Conservation (phyloP, 2,113 vertebrate species). For the Hoplias malabaricus region DNA sequence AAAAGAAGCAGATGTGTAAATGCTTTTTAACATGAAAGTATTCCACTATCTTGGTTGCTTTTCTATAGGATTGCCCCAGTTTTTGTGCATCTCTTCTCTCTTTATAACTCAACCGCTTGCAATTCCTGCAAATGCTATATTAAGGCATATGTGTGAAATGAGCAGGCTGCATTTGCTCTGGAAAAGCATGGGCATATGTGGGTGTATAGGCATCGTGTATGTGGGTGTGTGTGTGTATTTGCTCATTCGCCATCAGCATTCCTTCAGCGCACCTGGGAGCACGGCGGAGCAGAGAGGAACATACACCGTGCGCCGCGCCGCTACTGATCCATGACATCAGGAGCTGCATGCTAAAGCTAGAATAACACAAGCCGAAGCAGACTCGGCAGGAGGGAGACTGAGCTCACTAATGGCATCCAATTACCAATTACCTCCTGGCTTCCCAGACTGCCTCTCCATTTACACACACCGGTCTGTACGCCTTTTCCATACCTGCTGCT, state of each 20-base stretch:
- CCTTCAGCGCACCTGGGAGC: background rate
- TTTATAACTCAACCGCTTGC: background rate
- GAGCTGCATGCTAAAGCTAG: background rate
- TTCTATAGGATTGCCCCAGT: background rate
- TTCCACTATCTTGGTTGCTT: background rate
- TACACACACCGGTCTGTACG: background rate
- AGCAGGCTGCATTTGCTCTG: background rate
- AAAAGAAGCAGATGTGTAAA: background rate
- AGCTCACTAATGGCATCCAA: slow-evolving; percentile 9
- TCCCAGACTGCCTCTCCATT: background rate
- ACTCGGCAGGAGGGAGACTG: background rate
- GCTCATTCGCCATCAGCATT: background rate
- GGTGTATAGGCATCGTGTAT: background rate
- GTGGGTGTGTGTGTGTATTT: background rate
- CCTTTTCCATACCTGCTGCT: background rate
- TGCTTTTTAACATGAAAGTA: background rate
- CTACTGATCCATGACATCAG: slow-evolving; percentile 1
- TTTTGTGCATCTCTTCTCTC: background rate
- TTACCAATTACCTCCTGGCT: background rate
- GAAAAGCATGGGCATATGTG: background rate
- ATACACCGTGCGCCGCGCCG: background rate
- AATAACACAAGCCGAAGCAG: background rate
- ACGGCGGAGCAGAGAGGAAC: background rate
- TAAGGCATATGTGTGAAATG: background rate
- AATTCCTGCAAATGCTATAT: background rate